Conservation (phyloP, 1,140 invertebrate species). For the Apis florea region DNA sequence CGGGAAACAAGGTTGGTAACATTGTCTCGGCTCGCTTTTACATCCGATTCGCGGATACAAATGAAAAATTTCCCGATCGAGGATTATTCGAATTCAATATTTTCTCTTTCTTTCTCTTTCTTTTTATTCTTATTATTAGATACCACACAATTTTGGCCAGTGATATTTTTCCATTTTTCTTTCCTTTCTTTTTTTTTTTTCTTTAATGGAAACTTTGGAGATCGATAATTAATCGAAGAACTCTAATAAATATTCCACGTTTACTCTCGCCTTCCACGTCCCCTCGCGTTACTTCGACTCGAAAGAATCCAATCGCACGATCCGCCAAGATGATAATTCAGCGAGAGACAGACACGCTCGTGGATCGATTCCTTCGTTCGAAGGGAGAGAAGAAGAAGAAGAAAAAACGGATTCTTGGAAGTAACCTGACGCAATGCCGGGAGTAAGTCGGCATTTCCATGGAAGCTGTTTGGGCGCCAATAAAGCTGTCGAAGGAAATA, state of each 20-base stretch:
- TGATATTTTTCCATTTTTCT: too few relatives aligned
- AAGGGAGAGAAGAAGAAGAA: too few relatives aligned
- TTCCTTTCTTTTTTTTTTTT: too few relatives aligned
- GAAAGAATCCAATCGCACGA: neutral
- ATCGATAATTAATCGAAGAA: neutral
- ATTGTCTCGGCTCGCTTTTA: neutral
- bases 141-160: too few relatives aligned
- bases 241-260: neutral
- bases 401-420: neutral
- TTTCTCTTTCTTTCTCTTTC: too few relatives aligned
- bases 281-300: neutral
- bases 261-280: neutral
- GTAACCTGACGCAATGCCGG: neutral
- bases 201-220: too few relatives aligned
- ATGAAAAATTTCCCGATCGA: neutral
- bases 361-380: neutral
- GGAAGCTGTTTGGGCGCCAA: slow-evolving; percentile 13
- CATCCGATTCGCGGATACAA: neutral
- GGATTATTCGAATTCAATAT: too few relatives aligned
- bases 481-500: slow-evolving; percentile 53
- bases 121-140: too few relatives aligned
- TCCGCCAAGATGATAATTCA: neutral
- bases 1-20: neutral
- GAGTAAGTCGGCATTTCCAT: slow-evolving; percentile 17
- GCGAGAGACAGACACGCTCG: neutral